These are phyloP conservation scores for Aquatica leii DNA, from an alignment of 2,888 invertebrate species.

Conservation along the genomic window DNA sequence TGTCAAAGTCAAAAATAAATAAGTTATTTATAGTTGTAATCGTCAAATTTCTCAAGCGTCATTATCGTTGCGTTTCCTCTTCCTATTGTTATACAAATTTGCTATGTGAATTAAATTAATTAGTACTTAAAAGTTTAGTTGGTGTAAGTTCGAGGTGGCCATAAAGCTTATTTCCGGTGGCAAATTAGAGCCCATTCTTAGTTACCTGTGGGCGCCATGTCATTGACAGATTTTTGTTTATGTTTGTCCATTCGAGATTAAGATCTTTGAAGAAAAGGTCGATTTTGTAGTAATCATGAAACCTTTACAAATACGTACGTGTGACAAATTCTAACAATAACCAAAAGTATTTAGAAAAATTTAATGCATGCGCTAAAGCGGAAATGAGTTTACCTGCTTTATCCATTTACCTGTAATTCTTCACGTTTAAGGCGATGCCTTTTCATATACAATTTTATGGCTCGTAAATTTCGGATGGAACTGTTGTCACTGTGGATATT, in stretches of 20 bases:
- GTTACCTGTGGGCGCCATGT: conserved; percentile 28
- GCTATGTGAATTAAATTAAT: neutral
- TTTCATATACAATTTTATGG: no score
- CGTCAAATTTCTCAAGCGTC: neutral
- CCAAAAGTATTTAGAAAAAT: no score
- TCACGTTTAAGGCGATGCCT: no score
- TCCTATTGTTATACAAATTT: conserved; percentile 3
- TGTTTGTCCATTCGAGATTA: conserved; percentile 28
- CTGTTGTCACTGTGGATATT: no score
- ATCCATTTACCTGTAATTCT: no score
- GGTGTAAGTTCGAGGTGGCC: neutral
- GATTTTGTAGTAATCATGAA: neutral
- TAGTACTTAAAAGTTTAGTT: neutral
- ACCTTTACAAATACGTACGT: no score
- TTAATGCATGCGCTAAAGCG: no score
- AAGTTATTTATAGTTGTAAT: no score
- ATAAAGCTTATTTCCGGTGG: conserved; percentile 29
- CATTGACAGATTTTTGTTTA: conserved; percentile 35
- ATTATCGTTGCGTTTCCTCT: conserved; percentile 10
- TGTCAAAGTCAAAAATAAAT: no score
- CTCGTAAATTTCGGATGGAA: no score
- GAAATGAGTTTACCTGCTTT: no score
- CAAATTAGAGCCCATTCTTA: conserved; percentile 24
- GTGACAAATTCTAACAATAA: no score
- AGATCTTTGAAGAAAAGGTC: conserved; percentile 14